Evolutionary conservation across 2,888 invertebrate genomes (phyloP), one percentile per base, ranked within the genome.

Genomic region (Stenodera caucasica): DNA sequence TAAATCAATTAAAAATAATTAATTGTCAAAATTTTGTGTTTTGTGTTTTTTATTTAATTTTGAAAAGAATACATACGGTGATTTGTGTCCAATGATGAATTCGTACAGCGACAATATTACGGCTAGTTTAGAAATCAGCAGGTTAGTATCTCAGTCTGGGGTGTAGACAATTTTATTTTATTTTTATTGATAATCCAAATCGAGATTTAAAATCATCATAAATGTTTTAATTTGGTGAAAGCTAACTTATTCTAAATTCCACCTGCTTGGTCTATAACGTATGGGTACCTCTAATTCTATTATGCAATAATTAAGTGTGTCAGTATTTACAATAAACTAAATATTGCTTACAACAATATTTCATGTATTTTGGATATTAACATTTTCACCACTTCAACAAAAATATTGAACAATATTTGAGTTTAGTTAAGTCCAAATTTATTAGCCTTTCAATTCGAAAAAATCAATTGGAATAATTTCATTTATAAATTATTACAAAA

Each of bases 101-200:
- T 61, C 65, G 52, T 74, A 73, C 58, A 59, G 72, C 58, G 74
- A 75, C 60, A 75, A 75, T 65, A 71, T 75, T 52, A 72, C 71
- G 53, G 72, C 72, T 49, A 75, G 72, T 58, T 58, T 75, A 64
- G 75, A 75, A 66, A 75, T 73, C 56, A 75, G 74, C 73, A 75
- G 75, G 75, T 75, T 64, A 62, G 68, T 63, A 51, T 65, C 21
- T 21, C 26, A 21, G 52, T 32, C 11, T 35, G 5, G 32, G 32
- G 55, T 59, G 55, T 49, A 55, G 58, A 40, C 11, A 18, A 11
- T 32, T 57, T 60, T 45, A 55, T 55, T 50, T 55, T 37, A 56
- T 37, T 59, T 63, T 63, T 55, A 23, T 57, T 18, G 9, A 4
- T 2, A 3, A n/a, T 12, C n/a, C n/a, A n/a, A n/a, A n/a, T n/a